These are phyloP conservation scores for Tenrec ecaudatus DNA, from an alignment of 2,113 vertebrate species.

Conservation along the genomic window DNA sequence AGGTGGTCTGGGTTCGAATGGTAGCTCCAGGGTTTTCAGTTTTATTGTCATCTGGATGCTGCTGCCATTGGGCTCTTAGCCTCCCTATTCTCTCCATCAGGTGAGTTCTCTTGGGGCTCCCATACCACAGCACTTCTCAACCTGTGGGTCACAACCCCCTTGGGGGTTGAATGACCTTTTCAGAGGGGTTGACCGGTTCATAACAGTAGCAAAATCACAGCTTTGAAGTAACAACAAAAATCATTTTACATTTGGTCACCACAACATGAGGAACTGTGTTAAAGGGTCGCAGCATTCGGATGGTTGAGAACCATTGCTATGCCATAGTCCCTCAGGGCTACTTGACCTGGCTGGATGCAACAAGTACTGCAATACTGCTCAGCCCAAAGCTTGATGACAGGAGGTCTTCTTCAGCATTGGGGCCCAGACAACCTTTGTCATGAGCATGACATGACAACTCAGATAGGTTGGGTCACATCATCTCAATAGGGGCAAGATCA, in stretches of 20 bases:
- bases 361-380: fast-evolving
- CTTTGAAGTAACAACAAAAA: too few species aligned
- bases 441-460: fast-evolving
- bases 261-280: too few species aligned
- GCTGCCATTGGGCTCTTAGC: too few species aligned
- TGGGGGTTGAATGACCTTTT: too few species aligned
- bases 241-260: too few species aligned
- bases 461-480: background rate
- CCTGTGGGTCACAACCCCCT: too few species aligned
- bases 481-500: background rate
- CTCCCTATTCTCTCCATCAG: background rate
- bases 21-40: fast-evolving
- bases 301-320: too few species aligned
- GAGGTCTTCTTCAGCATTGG: fast-evolving
- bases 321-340: fast-evolving
- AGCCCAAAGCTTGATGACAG: background rate
- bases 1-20: background rate
- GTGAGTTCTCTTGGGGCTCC: fast-evolving
- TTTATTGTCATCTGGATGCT: background rate
- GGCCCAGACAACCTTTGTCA: fast-evolving
- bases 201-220: too few species aligned
- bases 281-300: too few species aligned
- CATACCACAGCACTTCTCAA: too few species aligned
- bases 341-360: background rate
- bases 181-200: too few species aligned